A percentile compares a stretch with the other conserved stretches of the same genome.
These are phyloP conservation scores for Beaufortia kweichowensis DNA, from an alignment of 2,113 vertebrate genomes.

Conservation along the genomic window DNA sequence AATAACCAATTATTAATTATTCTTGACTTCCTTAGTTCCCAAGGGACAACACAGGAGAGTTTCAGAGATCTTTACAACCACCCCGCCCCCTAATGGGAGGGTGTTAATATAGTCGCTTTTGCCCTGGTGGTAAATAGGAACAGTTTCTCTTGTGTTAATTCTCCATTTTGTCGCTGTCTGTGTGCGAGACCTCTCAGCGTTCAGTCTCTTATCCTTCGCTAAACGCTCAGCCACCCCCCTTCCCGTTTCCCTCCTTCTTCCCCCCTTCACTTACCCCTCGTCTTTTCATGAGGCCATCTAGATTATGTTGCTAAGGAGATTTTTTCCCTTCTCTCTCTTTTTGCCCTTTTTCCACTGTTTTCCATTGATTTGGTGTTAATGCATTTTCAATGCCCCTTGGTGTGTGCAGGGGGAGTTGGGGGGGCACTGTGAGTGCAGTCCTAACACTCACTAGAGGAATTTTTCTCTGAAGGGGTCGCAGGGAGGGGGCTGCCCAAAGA, in stretches of 20 bases:
- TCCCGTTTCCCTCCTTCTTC: conserved; percentile 74
- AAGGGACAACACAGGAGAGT: conserved; percentile 28
- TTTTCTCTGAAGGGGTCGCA: conserved; percentile 94
- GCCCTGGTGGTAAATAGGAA: conserved; percentile 90
- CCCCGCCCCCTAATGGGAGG: conserved; percentile 29
- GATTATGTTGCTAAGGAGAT: conserved; percentile 99
- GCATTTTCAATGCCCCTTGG: conserved; percentile 99
- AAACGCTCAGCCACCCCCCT: conserved; percentile 64
- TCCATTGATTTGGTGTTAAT: conserved; percentile 99
- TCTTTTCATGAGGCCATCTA: conserved; percentile 88
- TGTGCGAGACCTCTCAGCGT: conserved; percentile 86
- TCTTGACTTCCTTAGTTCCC: conserved; percentile 53
- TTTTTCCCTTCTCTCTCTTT: conserved; percentile 81
- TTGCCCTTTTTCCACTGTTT: conserved; percentile 89
- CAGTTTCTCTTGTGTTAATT: conserved; percentile 99
- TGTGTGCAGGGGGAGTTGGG: conserved; percentile 75
- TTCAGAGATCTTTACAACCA: conserved; percentile 31
- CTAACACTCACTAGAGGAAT: conserved; percentile 93
- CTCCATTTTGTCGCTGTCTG: conserved; percentile 92
- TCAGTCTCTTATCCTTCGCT: conserved; percentile 77
- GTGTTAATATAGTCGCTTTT: conserved; percentile 93
- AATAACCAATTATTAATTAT: conserved; percentile 26
- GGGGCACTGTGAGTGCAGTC: conserved; percentile 51
- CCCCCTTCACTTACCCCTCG: conserved; percentile 86
- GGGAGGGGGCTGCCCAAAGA: conserved; percentile 83